Base-by-base conservation (phyloP, 2,888 invertebrate species). In the Eristalis pertinax region DNA sequence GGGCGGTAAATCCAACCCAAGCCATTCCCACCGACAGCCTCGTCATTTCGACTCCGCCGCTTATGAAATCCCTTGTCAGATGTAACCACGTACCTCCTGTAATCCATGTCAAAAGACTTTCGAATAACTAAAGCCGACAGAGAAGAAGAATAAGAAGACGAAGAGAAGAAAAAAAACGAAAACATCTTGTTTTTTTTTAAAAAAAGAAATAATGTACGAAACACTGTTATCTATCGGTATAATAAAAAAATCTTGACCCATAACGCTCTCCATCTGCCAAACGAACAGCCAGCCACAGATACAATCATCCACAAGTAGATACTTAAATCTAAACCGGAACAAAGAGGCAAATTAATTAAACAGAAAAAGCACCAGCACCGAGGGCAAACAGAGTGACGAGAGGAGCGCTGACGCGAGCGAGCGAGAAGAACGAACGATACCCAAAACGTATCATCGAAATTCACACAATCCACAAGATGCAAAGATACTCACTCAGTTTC, bases 321-420 rank as follows among this genome's bases (percentile, higher is more conserved):
- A 80, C 81, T 81, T 81, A 81, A 81, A 81, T 81, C 81, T 64
- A 81, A 81, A 81, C 81, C 74, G 74, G 81, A 81, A 81, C 81
- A 81, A 81, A 81, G 74, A 81, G 74, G 81, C 81, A 81, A 81
- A 81, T 81, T 81, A 81, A 81, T 80, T 80, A 81, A 75, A 74
- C 68, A 32, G 22, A 65, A 38, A 32, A 19, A n/a, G 19, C 38
- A 19, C 11, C 32, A 32, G 1, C 32, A 32, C 32, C 8, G 32
- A 65, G 32, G 32, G 22, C 32, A 35, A 35, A 35, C 26, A 64
- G 2, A 74, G 41, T 22, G 67, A 65, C 38, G 22, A 15, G 11
- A 8, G 41, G n/a, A 19, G 60, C 62, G 68, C 32, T 4, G 26
- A 2, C 69, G 24, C 13, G 50, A 50, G 22, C 24, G 26, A 60